Evolutionary conservation across 2,797 vertebrate species (phyloP), one percentile per base, ranked within the genome.

Genomic region (Enteromius anoplus): DNA sequence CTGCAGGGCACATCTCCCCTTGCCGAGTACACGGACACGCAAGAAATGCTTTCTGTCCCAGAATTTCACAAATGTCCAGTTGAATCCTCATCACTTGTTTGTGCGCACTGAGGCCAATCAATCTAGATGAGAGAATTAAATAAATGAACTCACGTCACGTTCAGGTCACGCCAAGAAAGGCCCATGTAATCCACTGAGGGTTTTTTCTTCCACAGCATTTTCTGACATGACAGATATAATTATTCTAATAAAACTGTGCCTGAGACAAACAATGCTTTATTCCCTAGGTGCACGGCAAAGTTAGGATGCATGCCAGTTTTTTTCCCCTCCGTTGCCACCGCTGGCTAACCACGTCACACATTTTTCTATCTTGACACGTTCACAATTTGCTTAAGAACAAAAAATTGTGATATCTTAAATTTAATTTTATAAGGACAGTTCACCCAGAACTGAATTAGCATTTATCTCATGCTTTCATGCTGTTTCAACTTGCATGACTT

Each of bases 191-290:
- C 78, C 80, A 76, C 51, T 45, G 29, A 65, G 78, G 81, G 26
- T 14, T 53, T 40, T 81, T 75, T 80, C 87, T 80, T 75, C 84
- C n/a, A 45, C n/a, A 14, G 66, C 85, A 87, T 89, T 86, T 76
- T 82, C 62, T 89, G 82, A 85, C 87, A 91, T 87, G 51, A 89
- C 82, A 89, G 85, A 91, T 86, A 45, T 90, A 91, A 93, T 93
- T 93, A 93, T 92, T 92, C 49, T 88, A 88, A 91, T 91, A 90
- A 90, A 92, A 88, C 65, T 71, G 21, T 86, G 86, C 75, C 86
- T 45, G 76, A 81, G 87, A 85, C 82, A 89, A 92, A 87, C 89
- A 89, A 87, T 86, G 80, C 88, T 68, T 88, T 85, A 93, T 92
- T 92, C 88, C 90, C 87, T 75, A 82, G 62, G 86, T 69, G 80